These are phyloP conservation scores for Prorops nasuta DNA, from an alignment of 1,140 invertebrate genomes.

Conservation along the genomic window DNA sequence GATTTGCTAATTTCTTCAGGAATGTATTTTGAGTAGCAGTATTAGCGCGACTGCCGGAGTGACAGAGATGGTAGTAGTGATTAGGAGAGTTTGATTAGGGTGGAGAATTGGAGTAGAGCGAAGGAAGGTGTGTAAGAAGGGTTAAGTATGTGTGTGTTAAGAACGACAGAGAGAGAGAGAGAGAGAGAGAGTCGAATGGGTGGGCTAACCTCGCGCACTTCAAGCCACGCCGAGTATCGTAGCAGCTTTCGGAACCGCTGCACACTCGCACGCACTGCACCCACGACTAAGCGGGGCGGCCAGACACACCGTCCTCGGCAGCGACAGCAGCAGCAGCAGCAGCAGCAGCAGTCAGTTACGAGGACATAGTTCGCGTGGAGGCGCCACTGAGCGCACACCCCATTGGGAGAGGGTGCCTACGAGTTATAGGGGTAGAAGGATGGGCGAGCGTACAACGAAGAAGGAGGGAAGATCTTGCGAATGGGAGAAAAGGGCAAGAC, in stretches of 20 bases:
- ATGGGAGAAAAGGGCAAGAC: too few relatives aligned
- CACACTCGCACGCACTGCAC: conserved; percentile 54
- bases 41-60: too few relatives aligned
- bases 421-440: conserved; percentile 6
- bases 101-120: too few relatives aligned
- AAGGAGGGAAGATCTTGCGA: not conserved
- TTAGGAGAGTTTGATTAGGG: too few relatives aligned
- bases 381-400: conserved; percentile 35
- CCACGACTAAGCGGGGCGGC: conserved; percentile 45
- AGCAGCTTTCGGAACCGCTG: conserved; percentile 44
- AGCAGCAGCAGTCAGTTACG: conserved; percentile 6
- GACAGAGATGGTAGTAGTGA: too few relatives aligned
- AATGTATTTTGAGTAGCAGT: too few relatives aligned
- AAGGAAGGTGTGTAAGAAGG: too few relatives aligned
- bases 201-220: conserved; percentile 42
- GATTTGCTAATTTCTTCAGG: too few relatives aligned
- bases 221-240: conserved; percentile 37
- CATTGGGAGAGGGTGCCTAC: conserved; percentile 6
- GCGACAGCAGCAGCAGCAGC: conserved; percentile 5
- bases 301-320: conserved; percentile 7
- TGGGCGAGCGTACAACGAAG: not conserved
- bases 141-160: too few relatives aligned
- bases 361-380: conserved; percentile 16
- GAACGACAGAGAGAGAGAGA: too few relatives aligned
- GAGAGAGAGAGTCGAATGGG: too few relatives aligned